Evolutionary conservation across 1,140 invertebrate genomes (phyloP).

Genomic region (Uloborus diversus): DNA sequence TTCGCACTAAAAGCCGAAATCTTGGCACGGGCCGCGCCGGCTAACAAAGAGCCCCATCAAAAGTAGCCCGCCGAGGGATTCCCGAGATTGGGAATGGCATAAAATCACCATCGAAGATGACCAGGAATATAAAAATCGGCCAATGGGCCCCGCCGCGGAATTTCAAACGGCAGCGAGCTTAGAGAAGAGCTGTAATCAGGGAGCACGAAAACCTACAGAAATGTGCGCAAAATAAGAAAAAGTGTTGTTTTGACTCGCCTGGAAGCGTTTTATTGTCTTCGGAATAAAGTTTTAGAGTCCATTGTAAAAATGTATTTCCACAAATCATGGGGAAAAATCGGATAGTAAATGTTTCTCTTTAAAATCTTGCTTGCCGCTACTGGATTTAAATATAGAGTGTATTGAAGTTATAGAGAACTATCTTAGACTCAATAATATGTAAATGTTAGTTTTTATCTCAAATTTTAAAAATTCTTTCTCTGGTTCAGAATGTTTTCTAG

Average conservation of each 20-base stretch:
- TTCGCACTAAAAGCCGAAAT: constrained; percentile 30
- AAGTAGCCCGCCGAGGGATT: constrained; percentile 11
- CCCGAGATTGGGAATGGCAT: constrained; percentile 47
- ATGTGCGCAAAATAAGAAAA: not conserved
- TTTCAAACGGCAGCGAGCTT: constrained; percentile 11
- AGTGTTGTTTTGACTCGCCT: not conserved
- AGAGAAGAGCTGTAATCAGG: not conserved
- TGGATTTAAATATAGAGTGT: too few relatives aligned
- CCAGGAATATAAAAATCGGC: constrained; percentile 41
- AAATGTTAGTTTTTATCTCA: too few relatives aligned
- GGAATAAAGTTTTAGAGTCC: not conserved
- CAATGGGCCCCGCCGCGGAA: too few relatives aligned
- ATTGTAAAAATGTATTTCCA: not conserved
- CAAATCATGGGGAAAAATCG: not conserved
- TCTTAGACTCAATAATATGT: too few relatives aligned
- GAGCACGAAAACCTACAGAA: not conserved
- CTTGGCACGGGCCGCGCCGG: constrained; percentile 21
- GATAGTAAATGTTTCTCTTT: not conserved
- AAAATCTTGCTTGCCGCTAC: too few relatives aligned
- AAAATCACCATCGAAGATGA: constrained; percentile 45
- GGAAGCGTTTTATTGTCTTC: not conserved
- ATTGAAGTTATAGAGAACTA: too few relatives aligned
- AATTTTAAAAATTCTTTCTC: too few relatives aligned
- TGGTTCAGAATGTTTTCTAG: too few relatives aligned
- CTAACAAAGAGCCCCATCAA: constrained; percentile 52